Conservation (phyloP, 2,113 vertebrate genomes). For the Spilogale gracilis region DNA sequence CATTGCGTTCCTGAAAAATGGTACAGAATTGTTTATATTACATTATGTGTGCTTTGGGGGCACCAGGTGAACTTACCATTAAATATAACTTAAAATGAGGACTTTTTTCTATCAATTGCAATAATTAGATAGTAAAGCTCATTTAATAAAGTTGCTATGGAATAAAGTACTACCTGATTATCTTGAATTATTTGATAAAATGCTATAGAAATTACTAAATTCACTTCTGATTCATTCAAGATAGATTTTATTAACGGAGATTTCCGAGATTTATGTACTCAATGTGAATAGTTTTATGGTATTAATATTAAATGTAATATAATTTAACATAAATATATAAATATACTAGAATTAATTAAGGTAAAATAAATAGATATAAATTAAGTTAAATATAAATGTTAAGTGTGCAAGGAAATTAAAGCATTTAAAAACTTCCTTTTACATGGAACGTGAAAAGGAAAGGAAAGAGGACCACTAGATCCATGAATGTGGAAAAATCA, state of each 20-base stretch:
- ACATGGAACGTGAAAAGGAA: background rate
- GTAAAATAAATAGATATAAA: background rate
- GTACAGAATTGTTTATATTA: background rate
- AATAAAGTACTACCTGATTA: background rate
- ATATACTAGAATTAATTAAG: background rate
- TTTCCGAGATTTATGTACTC: background rate
- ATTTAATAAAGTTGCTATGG: background rate
- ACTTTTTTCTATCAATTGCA: background rate
- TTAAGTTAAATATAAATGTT: background rate
- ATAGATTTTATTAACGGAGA: background rate
- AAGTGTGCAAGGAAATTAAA: background rate
- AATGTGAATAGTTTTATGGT: background rate
- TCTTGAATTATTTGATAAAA: slow-evolving; percentile 16
- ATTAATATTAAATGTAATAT: background rate
- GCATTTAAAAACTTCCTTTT: background rate
- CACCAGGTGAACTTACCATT: background rate
- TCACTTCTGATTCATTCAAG: background rate
- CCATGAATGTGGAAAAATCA: background rate
- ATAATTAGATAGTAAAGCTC: background rate
- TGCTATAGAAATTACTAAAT: background rate
- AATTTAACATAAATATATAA: background rate
- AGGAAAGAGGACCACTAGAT: background rate
- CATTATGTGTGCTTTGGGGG: background rate
- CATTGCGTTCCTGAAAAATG: background rate
- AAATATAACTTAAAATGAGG: background rate